Base-by-base conservation (phyloP, 2,797 vertebrate species). In the Sardinella longiceps region DNA sequence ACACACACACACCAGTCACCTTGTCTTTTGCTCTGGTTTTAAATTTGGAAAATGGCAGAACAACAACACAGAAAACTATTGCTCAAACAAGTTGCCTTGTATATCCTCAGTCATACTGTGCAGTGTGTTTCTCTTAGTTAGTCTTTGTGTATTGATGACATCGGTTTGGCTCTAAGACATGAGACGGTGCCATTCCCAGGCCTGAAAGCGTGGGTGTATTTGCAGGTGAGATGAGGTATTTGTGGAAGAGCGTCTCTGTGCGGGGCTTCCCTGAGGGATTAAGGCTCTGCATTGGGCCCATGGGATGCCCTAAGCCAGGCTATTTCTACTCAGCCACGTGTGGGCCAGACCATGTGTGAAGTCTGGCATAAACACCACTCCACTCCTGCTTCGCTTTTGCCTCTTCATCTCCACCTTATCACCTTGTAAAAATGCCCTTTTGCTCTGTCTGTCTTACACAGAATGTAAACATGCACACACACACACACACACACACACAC, bases 191-290 rank as follows among this genome's bases (percentile, higher is more conserved):
- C 28, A 28, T 28, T 11, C 63, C 63, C 12, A 14, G 10, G 28
- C 10, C 25, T 33, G 63, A 33, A 3, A 6, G 33, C 2, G 70
- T 77, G 70, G 70, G 70, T 23, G 33, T 77, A 77, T 77, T 23
- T 77, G 33, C 70, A 23, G 70, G 70, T 77, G 70, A 77, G 33
- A 43, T 6, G 33, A 39, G 70, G 70, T 77, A 77, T 77, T 77
- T 77, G 37, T 43, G 70, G 70, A 5, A 20, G 33, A 74, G 66
- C 20, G 33, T 37, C 10, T 37, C n/a, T n/a, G n/a, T n/a, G n/a
- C n/a, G 45, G 33, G 66, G 66, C 33, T 74, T 74, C 66, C 66
- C 66, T 74, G 30, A 18, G 66, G 33, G 66, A 74, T 74, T 74
- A 74, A 33, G 66, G 15, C 66, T 74, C 33, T 14, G 15, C 66